Percentiles rank a stretch among this genome's conserved stretches.
Conservation (phyloP, 2,888 invertebrate species). For the Prenolepis imparis region DNA sequence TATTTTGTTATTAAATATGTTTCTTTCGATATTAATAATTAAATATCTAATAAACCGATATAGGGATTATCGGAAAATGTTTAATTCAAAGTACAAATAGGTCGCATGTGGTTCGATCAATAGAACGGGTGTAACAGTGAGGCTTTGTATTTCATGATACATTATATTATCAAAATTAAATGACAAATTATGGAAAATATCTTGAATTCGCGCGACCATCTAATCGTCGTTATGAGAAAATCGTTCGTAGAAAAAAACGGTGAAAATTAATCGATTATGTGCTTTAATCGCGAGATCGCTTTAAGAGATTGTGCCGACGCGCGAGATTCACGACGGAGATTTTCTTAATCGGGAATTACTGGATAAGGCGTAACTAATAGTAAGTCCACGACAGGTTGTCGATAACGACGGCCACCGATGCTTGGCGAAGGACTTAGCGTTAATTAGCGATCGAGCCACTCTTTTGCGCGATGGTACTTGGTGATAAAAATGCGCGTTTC, state of each 20-base stretch:
- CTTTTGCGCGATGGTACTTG: constrained; percentile 53
- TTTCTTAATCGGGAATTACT: constrained; percentile 68
- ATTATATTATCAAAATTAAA: constrained; percentile 2
- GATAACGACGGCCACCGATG: constrained; percentile 66
- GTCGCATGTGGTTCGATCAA: constrained; percentile 13
- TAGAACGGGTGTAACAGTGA: constrained; percentile 3
- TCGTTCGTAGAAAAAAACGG: constrained; percentile 18
- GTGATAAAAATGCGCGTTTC: constrained; percentile 51
- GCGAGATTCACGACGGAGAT: constrained; percentile 62
- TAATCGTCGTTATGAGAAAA: constrained; percentile 35
- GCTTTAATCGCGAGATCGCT: constrained; percentile 46
- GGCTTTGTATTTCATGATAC: constrained; percentile 23
- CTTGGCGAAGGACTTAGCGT: constrained; percentile 65
- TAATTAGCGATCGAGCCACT: constrained; percentile 62
- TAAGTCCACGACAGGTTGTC: constrained; percentile 63
- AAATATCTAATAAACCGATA: constrained; percentile 45
- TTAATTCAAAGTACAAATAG: constrained; percentile 4
- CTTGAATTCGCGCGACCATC: background rate
- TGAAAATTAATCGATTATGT: constrained; percentile 51
- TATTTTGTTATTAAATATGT: constrained; percentile 22
- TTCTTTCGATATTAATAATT: background rate
- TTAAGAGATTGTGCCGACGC: constrained; percentile 56
- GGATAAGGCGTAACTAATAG: constrained; percentile 75
- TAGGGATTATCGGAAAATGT: constrained; percentile 40
- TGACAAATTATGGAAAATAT: background rate